Evolutionary conservation across 1,140 invertebrate species (phyloP), one percentile per base, ranked within the genome.

Genomic region (Megalopta genalis): DNA sequence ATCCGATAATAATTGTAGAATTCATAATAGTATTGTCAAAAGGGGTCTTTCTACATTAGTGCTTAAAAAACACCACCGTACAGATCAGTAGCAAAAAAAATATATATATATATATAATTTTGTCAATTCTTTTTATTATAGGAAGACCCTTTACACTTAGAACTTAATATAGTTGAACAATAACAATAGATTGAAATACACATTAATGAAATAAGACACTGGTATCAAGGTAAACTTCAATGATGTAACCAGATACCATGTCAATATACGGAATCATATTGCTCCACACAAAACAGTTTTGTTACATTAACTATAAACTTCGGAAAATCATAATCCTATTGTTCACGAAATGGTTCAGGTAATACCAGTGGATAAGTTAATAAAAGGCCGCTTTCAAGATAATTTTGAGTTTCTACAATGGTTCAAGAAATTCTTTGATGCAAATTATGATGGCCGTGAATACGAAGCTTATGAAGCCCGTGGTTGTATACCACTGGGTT

Each of bases 401-500:
- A 99, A 99, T 94, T 99, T 99, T 95, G 99, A 99, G 94, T 99
- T 99, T 94, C 96, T 99, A 82, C 99, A 99, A 95, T 99, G 99
- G 99, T 99, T 99, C 94, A 99, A 99, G 95, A 99, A 99, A 92
- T 99, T 99, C 94, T 99, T 99, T 94, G 99, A 99, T 95, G 98
- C 98, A 66, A 99, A 99, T 94, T 99, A 99, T 93, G 97, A 99
- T 91, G 98, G 98, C 72, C 95, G 96, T 84, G 97, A 98, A 76
- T 99, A 99, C 93, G 97, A 99, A 92, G 96, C 98, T 59, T 93
- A 97, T 68, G 97, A 97, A 82, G 97, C 97, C 59, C 95, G 99
- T 79, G 95, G 95, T 81, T 96, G 96, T 71, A 94, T 97, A 83
- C 93, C 94, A 67, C 90, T 98, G 82, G 96, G 96, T 88, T 94